These are phyloP conservation scores for Carettochelys insculpta DNA, from an alignment of 2,113 vertebrate genomes.

Conservation along the genomic window DNA sequence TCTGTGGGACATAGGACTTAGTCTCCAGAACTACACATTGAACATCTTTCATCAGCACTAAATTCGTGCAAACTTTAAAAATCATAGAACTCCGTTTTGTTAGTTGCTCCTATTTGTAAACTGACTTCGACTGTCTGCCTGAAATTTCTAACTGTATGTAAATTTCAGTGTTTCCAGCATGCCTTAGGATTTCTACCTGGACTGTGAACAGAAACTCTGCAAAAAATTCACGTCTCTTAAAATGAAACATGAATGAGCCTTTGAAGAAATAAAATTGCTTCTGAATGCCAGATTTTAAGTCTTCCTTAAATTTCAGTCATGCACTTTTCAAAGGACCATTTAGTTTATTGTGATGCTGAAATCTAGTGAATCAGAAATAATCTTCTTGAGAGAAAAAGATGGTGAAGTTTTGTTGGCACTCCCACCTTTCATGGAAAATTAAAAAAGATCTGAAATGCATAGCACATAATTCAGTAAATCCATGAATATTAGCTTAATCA, in stretches of 20 bases:
- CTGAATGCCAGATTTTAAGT: constrained; percentile 6
- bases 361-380: constrained; percentile 34
- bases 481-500: not conserved
- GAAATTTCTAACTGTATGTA: constrained; percentile 17
- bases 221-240: not conserved
- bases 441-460: not conserved
- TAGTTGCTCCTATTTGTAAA: not conserved
- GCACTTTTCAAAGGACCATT: not conserved
- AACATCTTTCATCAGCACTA: constrained; percentile 23
- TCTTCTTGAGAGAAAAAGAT: constrained; percentile 2
- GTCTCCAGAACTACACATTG: not conserved
- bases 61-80: constrained; percentile 18
- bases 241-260: constrained; percentile 19
- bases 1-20: not conserved
- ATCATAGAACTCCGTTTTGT: not conserved
- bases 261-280: not conserved
- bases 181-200: constrained; percentile 35
- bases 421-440: not conserved
- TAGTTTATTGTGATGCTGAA: constrained; percentile 6
- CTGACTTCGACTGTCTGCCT: not conserved
- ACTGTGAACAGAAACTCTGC: constrained; percentile 37
- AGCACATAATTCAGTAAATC: not conserved
- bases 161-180: constrained; percentile 19
- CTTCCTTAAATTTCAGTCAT: constrained; percentile 16
- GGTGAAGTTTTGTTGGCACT: constrained; percentile 7